A percentile compares a stretch with the other conserved stretches of the same genome.
phyloP scores from a whole-genome alignment of 2,888 invertebrate species.

The Adineta ricciae region DNA sequence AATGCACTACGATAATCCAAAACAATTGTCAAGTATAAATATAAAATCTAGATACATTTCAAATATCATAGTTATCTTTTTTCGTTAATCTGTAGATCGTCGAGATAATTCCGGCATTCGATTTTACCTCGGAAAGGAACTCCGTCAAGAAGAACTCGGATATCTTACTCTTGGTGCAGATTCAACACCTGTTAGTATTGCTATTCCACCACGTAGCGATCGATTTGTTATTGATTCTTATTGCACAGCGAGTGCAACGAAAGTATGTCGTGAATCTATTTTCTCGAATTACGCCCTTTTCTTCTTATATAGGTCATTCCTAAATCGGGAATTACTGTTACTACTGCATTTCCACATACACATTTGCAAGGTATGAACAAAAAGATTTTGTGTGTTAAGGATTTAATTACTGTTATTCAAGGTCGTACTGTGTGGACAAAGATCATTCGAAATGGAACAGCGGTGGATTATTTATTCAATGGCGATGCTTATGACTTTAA shows the following conservation, averaged over 20 bases:
- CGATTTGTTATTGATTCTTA: constrained; percentile 12
- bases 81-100: not conserved
- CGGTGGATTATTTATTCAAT: not conserved
- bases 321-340: not conserved
- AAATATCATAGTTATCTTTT: not conserved
- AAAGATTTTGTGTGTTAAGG: not conserved
- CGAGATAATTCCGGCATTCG: constrained; percentile 18
- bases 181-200: not conserved
- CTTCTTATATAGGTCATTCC: not conserved
- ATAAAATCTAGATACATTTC: not conserved
- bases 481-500: not conserved
- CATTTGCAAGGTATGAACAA: not conserved
- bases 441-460: not conserved
- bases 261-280: not conserved
- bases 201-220: constrained; percentile 28
- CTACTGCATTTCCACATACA: not conserved
- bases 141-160: constrained; percentile 25
- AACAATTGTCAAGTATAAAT: not conserved
- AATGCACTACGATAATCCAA: constrained; percentile 32
- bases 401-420: not conserved
- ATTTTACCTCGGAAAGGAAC: constrained; percentile 23
- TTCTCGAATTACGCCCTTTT: not conserved
- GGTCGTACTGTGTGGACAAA: not conserved
- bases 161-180: constrained; percentile 23
- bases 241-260: constrained; percentile 13